A percentile compares a stretch with the other conserved stretches of the same genome.
Conservation (phyloP, 2,113 vertebrate species). For the Sitta europaea region DNA sequence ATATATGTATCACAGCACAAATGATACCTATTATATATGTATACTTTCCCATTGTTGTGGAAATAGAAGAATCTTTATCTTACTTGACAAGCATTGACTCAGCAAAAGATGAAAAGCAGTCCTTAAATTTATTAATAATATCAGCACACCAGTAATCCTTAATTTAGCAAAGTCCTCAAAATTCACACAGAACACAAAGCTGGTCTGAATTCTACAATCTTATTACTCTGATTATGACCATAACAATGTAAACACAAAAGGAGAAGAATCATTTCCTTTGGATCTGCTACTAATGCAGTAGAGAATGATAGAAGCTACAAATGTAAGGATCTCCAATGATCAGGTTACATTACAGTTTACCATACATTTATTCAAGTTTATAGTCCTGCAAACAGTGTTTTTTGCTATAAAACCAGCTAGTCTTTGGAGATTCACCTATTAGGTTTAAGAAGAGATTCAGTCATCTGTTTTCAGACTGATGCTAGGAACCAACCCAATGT, state of each 20-base stretch:
- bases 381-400: background rate
- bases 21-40: background rate
- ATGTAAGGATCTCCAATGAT: background rate
- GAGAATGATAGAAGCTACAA: background rate
- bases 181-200: background rate
- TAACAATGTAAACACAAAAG: background rate
- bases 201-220: background rate
- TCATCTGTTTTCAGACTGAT: background rate
- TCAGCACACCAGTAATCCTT: background rate
- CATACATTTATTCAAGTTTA: background rate
- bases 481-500: rapidly evolving
- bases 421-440: background rate
- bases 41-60: background rate
- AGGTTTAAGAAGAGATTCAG: background rate
- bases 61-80: background rate
- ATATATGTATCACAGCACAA: background rate
- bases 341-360: background rate
- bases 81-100: background rate
- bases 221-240: background rate
- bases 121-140: background rate
- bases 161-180: background rate
- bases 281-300: background rate
- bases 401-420: background rate
- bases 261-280: background rate
- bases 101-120: background rate